Evolutionary conservation across 2,888 invertebrate species (phyloP).

Genomic region (Cylloceria caligata): DNA sequence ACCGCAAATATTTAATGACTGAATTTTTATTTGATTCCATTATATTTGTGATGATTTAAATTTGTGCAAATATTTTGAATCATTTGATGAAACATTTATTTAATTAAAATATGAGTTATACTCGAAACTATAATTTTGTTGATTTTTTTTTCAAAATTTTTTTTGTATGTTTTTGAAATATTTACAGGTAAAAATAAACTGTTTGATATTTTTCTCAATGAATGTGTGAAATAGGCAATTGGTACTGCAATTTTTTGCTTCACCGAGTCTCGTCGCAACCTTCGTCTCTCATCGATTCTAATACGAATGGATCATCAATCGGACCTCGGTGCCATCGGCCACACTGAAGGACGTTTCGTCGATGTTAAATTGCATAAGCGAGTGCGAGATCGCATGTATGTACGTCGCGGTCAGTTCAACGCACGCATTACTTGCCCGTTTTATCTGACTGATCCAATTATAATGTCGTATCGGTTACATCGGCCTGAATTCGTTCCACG

Average conservation of each 20-base stretch:
- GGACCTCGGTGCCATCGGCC: neutral
- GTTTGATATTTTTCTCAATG: no score
- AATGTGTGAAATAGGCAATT: neutral
- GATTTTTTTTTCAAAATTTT: neutral
- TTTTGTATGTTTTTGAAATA: no score
- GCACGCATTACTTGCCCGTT: slow-evolving; percentile 7
- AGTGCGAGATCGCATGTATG: slow-evolving; percentile 18
- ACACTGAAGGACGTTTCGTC: slow-evolving; percentile 3
- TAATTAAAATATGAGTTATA: no score
- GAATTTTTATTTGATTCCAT: no score
- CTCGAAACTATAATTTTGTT: no score
- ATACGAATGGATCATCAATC: slow-evolving; percentile 16
- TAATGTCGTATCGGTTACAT: slow-evolving; percentile 53
- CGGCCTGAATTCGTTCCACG: slow-evolving; percentile 58
- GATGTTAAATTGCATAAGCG: slow-evolving; percentile 44
- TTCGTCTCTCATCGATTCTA: neutral
- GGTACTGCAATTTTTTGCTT: neutral
- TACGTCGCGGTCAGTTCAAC: neutral
- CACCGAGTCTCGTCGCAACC: neutral
- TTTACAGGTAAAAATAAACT: no score
- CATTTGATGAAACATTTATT: no score
- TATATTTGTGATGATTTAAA: no score
- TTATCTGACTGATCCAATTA: slow-evolving; percentile 59
- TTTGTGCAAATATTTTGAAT: no score
- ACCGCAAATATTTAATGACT: no score